These are phyloP conservation scores for Poecile montanus DNA, from an alignment of 2,797 vertebrate species.

Conservation along the genomic window DNA sequence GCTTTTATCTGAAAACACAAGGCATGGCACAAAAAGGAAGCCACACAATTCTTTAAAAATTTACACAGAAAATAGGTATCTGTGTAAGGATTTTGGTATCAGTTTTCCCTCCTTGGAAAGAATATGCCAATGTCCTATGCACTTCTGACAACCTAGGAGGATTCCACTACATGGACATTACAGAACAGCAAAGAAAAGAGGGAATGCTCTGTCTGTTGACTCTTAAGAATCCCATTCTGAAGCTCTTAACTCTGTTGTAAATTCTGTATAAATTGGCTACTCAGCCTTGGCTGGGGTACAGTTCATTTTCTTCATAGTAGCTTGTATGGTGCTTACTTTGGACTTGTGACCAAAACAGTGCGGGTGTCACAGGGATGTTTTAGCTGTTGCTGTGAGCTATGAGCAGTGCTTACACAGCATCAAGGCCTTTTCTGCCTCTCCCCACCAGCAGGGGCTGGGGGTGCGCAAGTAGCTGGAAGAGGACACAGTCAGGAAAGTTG, in stretches of 20 bases:
- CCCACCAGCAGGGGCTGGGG: neutral
- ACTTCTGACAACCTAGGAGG: neutral
- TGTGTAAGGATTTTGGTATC: neutral
- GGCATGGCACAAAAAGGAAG: neutral
- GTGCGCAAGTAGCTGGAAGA: neutral
- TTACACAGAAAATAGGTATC: neutral
- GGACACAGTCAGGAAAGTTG: neutral
- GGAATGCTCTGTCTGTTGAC: neutral
- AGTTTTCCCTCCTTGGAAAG: neutral
- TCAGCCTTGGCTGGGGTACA: neutral
- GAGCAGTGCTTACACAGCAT: neutral
- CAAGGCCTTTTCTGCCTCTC: neutral
- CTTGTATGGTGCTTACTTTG: neutral
- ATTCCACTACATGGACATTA: neutral
- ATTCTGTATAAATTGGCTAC: neutral
- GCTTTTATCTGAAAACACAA: neutral
- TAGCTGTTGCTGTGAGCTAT: rapidly evolving
- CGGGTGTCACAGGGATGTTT: neutral
- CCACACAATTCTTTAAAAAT: neutral
- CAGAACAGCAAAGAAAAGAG: neutral
- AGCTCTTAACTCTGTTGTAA: neutral
- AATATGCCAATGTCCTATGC: neutral
- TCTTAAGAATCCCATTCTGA: neutral
- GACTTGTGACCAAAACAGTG: neutral
- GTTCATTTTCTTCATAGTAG: neutral